These are phyloP conservation scores for Bacillus rossius DNA, from an alignment of 1,140 invertebrate genomes.

Conservation along the genomic window DNA sequence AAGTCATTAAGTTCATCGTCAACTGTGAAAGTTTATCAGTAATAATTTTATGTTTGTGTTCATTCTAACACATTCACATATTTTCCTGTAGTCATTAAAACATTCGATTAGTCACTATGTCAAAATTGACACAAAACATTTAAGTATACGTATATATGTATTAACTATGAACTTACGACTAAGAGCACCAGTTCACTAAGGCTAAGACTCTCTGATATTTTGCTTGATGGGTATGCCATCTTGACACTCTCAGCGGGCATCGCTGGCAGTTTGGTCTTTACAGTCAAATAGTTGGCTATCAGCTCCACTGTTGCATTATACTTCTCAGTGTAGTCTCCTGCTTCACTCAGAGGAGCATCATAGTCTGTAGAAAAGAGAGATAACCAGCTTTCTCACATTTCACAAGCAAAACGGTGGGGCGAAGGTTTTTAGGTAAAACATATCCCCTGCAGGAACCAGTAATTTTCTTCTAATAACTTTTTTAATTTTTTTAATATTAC, in stretches of 20 bases:
- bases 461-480: too few species aligned
- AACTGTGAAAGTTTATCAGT: not conserved
- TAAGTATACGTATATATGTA: too few species aligned
- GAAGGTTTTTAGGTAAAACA: too few species aligned
- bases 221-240: slow-evolving; percentile 30
- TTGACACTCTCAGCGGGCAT: slow-evolving; percentile 30
- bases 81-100: not conserved
- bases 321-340: slow-evolving; percentile 45
- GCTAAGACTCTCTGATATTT: slow-evolving; percentile 27
- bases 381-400: too few species aligned
- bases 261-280: slow-evolving; percentile 38
- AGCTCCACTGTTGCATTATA: slow-evolving; percentile 37
- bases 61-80: not conserved
- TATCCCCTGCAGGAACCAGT: too few species aligned
- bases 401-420: too few species aligned
- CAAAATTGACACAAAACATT: too few species aligned
- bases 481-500: too few species aligned
- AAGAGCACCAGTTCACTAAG: slow-evolving; percentile 32
- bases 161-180: slow-evolving; percentile 19
- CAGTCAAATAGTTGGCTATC: slow-evolving; percentile 35
- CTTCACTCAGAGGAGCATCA: slow-evolving; percentile 47
- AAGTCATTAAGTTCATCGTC: not conserved
- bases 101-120: too few species aligned
- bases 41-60: not conserved
- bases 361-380: too few species aligned